Base-by-base conservation (phyloP, 2,888 invertebrate species). In the Aphelenchoides bicaudatus region DNA sequence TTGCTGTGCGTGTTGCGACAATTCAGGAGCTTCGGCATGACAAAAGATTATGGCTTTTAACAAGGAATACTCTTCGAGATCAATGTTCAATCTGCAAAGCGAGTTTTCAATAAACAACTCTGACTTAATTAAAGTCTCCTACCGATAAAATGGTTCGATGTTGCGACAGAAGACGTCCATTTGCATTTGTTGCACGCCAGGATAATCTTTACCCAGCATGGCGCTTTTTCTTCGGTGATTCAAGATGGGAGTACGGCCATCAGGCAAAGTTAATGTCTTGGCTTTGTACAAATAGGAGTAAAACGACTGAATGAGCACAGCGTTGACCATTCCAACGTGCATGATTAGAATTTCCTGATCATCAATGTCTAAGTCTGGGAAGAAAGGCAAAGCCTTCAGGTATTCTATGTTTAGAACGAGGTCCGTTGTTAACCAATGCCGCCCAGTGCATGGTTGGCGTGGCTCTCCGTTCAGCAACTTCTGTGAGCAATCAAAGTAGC, bases 381-480 rank as follows among this genome's bases (percentile, higher is more conserved):
- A 43, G 43, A 43, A 43, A n/a, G 43, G 43, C 43, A 43, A 21
- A 19, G 43, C 43, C 23, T 43, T 43, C 43, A 43, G 25, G 25
- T 43, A 43, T 25, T 43, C 43, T 19, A 43, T 21, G 43, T 43
- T 43, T 25, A 43, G 23, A n/a, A 43, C 8, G 16, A 43, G 43
- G 43, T 21, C 43, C 6, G 25, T 8, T 8, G 25, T 10, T 25
- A 43, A n/a, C 43, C 43, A 43, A 21, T 43, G 16, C 6, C 43
- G 10, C 10, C 34, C 34, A 34, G 34, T n/a, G n/a, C n/a, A n/a
- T n/a, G n/a, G n/a, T n/a, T n/a, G n/a, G n/a, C n/a, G n/a, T n/a
- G n/a, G n/a, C n/a, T n/a, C n/a, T n/a, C n/a, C n/a, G n/a, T n/a
- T n/a, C n/a, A n/a, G n/a, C n/a, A n/a, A n/a, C n/a, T n/a, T n/a